Conservation (phyloP, 92 coral and sea anemone genomes). For the Micromussa lordhowensis region DNA sequence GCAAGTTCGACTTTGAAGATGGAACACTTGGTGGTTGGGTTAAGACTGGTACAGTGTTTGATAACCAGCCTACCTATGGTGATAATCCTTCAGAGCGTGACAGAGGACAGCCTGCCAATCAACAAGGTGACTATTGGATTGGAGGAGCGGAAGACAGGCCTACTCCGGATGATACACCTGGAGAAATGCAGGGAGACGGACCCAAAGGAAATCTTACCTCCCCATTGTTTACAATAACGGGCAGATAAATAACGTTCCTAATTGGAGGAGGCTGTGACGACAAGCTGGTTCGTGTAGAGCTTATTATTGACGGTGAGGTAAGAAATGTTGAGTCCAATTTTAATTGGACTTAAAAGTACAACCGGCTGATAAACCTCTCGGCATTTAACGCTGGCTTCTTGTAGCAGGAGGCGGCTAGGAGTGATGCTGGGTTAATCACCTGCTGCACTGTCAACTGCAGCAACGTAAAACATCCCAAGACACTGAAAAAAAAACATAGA, state of each 20-base stretch:
- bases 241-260: conserved; percentile 48
- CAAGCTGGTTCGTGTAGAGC: conserved; percentile 49
- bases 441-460: no score
- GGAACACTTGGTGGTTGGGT: conserved; percentile 49
- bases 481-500: no score
- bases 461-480: no score
- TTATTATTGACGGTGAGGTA: conserved; percentile 44
- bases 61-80: conserved; percentile 12
- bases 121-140: conserved; percentile 58
- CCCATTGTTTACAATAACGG: conserved; percentile 36
- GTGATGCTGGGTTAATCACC: no score
- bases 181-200: conserved; percentile 35
- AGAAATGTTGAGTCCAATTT: no score
- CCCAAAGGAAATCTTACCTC: conserved; percentile 58
- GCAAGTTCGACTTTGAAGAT: conserved; percentile 38
- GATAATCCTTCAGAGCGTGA: conserved; percentile 42
- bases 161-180: conserved; percentile 15
- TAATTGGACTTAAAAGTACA: no score
- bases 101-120: conserved; percentile 10
- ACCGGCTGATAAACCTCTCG: no score
- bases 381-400: no score
- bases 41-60: conserved; percentile 52
- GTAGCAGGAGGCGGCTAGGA: no score
- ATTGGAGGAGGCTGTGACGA: conserved; percentile 67
- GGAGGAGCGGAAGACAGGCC: conserved; percentile 59